Base-by-base conservation (phyloP, 2,797 vertebrate genomes). In the Notolabrus celidotus region DNA sequence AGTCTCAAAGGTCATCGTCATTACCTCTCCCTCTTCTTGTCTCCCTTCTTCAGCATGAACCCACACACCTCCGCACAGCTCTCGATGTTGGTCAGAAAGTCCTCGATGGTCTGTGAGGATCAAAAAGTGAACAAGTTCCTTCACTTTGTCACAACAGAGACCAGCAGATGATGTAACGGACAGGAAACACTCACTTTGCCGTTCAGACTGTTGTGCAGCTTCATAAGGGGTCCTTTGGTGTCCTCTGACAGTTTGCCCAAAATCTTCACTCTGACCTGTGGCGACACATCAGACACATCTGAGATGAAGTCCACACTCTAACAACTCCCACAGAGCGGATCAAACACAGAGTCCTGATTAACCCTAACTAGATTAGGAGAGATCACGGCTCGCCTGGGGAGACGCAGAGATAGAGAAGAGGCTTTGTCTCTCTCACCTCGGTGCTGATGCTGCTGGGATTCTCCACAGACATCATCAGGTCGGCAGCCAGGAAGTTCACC, bases 11-110 rank as follows among this genome's bases (percentile, higher is more conserved):
- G n/a, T n/a, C n/a, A 0, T 11, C 27, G 9, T 34, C 0, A 0
- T 66, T 94, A 99, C 97, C 97, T 96, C 86, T 99, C 98, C 74
- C 93, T 96, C 85, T 98, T 99, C 88, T 99, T 99, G 88, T 99
- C 98, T 63, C 93, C 96, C 71, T 92, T 99, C 93, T 97, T 99
- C 70, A 98, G 84, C 95, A 97, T 94, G 79, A 99, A 94, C 70
- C 96, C 96, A 79, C 97, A 98, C 39, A 95, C 92, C 82, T 97
- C 97, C 67, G 95, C 93, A 66, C 95, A 92, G 19, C 77, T 88
- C 88, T 99, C 97, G 60, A 98, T 85, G 83, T 83, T 94, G 1
- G 89, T 94, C 77, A 98, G 81, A 81, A 98, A 99, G 59, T 98
- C 97, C 90, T 98, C 97, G 57, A 97, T 76, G 25, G 91, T 94